Conservation (phyloP, 35 echinoderm and acorn worm species). For the Chiridota heheva region DNA sequence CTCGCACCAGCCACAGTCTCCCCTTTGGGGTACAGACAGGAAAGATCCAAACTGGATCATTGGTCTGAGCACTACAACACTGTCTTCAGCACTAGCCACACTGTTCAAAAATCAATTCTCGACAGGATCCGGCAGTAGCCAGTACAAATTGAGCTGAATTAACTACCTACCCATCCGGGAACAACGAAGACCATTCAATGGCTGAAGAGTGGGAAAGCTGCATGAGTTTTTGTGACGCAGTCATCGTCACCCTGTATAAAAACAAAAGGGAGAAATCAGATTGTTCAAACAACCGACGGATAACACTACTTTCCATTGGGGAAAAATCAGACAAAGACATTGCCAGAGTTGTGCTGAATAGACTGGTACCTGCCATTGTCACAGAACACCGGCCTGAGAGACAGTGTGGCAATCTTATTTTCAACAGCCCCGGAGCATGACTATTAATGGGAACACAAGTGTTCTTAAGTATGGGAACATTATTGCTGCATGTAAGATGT, state of each 20-base stretch:
- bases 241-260: slow-evolving; percentile 20
- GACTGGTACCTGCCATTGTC: no score
- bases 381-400: neutral
- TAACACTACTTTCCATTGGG: slow-evolving; percentile 47
- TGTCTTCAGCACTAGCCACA: slow-evolving; percentile 16
- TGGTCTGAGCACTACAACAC: slow-evolving; percentile 34
- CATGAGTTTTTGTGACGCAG: slow-evolving; percentile 4
- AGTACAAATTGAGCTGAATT: slow-evolving; percentile 2
- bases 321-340: slow-evolving; percentile 42
- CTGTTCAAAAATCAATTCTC: neutral
- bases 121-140: neutral
- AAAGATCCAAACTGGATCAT: neutral
- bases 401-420: slow-evolving; percentile 21
- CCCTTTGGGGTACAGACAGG: slow-evolving; percentile 29
- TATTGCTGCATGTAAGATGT: no score
- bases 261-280: slow-evolving; percentile 34
- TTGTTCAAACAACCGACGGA: slow-evolving; percentile 26
- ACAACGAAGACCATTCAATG: neutral
- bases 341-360: slow-evolving; percentile 45
- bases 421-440: no score
- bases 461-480: no score
- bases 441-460: no score
- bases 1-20: slow-evolving; percentile 13
- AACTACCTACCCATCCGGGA: neutral
- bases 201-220: slow-evolving; percentile 8